These are phyloP conservation scores for Melanotaenia pygmaea DNA, from an alignment of 2,797 vertebrate species.

Conservation along the genomic window DNA sequence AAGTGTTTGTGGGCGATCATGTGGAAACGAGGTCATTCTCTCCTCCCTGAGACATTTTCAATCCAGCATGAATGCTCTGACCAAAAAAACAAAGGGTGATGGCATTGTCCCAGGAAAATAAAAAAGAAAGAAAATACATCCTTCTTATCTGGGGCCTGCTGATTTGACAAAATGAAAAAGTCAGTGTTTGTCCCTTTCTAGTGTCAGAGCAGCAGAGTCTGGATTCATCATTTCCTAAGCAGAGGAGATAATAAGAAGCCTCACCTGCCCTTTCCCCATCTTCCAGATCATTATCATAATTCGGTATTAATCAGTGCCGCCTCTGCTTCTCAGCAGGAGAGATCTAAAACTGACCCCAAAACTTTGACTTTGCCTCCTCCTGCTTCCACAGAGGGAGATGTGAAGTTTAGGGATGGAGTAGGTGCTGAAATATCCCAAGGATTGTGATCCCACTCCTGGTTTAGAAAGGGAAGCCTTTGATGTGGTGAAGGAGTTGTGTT, in stretches of 20 bases:
- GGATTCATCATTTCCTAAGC: conserved; percentile 70
- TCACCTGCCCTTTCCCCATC: conserved; percentile 64
- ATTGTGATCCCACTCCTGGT: conserved; percentile 64
- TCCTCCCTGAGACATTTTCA: conserved; percentile 74
- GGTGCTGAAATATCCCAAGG: conserved; percentile 63
- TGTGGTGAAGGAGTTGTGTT: conserved; percentile 64
- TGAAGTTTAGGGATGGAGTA: conserved; percentile 45
- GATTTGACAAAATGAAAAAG: conserved; percentile 70
- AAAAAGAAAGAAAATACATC: conserved; percentile 40
- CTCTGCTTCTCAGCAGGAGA: conserved; percentile 49
- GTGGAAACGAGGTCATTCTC: conserved; percentile 72
- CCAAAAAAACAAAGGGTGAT: conserved; percentile 43
- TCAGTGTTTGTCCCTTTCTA: conserved; percentile 51
- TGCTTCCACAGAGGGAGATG: conserved; percentile 52
- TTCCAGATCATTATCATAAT: conserved; percentile 77
- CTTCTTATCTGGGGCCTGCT: conserved; percentile 61
- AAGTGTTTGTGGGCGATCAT: conserved; percentile 48
- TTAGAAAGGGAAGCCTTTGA: conserved; percentile 70
- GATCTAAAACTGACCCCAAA: conserved; percentile 74
- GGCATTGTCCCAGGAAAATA: conserved; percentile 12
- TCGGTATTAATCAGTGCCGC: conserved; percentile 73
- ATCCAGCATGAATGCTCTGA: conserved; percentile 51
- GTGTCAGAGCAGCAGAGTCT: conserved; percentile 65
- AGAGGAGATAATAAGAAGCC: conserved; percentile 65
- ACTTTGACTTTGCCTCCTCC: conserved; percentile 55